Conservation (phyloP, 2,888 invertebrate species). For the Cerceris rybyensis region DNA sequence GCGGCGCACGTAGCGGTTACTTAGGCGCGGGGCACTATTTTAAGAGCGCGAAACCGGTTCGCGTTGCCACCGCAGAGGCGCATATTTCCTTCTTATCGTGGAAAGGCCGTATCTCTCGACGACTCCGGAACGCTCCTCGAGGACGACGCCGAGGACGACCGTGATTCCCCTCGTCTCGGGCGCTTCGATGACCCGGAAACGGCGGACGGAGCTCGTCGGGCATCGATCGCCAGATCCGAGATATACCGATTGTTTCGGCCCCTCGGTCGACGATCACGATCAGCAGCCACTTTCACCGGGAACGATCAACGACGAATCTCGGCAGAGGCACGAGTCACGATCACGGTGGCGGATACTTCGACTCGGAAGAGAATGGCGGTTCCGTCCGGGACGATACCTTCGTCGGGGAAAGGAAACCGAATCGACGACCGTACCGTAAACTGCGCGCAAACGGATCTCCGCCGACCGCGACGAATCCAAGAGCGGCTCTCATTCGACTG, state of each 20-base stretch:
- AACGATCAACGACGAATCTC: too few relatives aligned
- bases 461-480: constrained; percentile 70
- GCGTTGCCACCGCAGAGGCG: constrained; percentile 67
- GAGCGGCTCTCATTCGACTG: constrained; percentile 78
- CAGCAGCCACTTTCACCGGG: too few relatives aligned
- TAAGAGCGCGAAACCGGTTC: constrained; percentile 71
- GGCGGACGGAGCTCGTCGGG: too few relatives aligned
- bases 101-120: background rate
- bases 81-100: constrained; percentile 57
- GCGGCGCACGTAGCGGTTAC: constrained; percentile 54
- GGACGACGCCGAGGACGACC: background rate
- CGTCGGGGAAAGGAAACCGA: constrained; percentile 1
- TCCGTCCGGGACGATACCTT: constrained; percentile 1
- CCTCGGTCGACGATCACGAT: too few relatives aligned
- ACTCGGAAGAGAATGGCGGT: constrained; percentile 10
- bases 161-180: too few relatives aligned
- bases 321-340: too few relatives aligned
- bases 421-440: constrained; percentile 10
- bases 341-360: too few relatives aligned
- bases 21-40: constrained; percentile 70
- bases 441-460: constrained; percentile 41
- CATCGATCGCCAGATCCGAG: too few relatives aligned
- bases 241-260: too few relatives aligned
- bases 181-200: background rate
- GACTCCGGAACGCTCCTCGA: background rate